Conservation (phyloP, 2,888 invertebrate genomes). For the Cremastobaeus sp. region DNA sequence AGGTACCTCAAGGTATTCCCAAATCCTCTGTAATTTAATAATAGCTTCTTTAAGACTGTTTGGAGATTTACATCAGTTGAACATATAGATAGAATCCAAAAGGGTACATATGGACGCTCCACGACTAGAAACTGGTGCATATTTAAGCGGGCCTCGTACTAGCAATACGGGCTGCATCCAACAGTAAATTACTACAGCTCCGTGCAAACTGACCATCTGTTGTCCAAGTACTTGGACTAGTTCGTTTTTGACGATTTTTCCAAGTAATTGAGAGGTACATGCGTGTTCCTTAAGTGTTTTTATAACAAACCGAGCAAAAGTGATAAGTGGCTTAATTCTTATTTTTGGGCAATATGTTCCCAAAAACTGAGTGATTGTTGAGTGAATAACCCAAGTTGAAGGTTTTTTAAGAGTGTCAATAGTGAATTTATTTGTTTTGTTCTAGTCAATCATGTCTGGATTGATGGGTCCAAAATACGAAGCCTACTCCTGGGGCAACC, state of each 20-base stretch:
- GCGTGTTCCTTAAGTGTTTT: constrained; percentile 23
- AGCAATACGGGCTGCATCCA: constrained; percentile 73
- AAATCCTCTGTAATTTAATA: constrained; percentile 76
- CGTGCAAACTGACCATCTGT: constrained; percentile 63
- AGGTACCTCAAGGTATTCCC: constrained; percentile 75
- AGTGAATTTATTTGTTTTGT: constrained; percentile 17
- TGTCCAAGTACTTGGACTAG: constrained; percentile 71
- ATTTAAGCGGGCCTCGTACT: constrained; percentile 62
- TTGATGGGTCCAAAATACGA: constrained; percentile 80
- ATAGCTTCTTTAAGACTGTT: constrained; percentile 76
- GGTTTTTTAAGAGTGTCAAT: not conserved
- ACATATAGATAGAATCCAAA: constrained; percentile 61
- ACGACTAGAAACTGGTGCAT: constrained; percentile 50
- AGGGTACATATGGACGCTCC: constrained; percentile 71
- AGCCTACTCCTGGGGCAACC: constrained; percentile 75
- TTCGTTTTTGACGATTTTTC: constrained; percentile 74
- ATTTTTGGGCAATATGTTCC: not conserved
- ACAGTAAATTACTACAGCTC: constrained; percentile 65
- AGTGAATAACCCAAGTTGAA: too few relatives aligned
- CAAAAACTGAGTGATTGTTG: too few relatives aligned
- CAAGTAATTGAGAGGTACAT: constrained; percentile 66
- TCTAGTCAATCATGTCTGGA: constrained; percentile 76
- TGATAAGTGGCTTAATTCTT: too few relatives aligned
- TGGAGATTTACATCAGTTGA: constrained; percentile 70
- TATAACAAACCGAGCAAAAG: constrained; percentile 12